A percentile compares a stretch with the other conserved stretches of the same genome.
Conservation (phyloP, 1,140 invertebrate genomes). For the Caenorhabditis tropicalis region DNA sequence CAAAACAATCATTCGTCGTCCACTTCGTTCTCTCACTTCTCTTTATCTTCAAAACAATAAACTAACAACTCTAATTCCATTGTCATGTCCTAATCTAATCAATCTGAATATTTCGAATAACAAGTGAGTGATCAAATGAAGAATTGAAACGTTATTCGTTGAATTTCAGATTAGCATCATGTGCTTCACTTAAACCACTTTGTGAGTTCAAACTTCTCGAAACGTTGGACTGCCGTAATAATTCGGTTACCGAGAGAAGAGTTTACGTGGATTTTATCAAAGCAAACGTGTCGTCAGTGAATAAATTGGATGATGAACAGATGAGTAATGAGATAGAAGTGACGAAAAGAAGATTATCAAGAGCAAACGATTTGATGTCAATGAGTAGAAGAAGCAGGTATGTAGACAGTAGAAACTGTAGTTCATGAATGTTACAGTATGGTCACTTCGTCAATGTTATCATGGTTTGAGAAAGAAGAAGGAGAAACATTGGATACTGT, state of each 20-base stretch:
- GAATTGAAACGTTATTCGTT: not conserved
- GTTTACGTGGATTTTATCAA: constrained; percentile 23
- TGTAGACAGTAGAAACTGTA: too few relatives aligned
- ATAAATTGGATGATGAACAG: not conserved
- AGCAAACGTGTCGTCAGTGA: not conserved
- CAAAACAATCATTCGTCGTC: constrained; percentile 11
- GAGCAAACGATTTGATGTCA: constrained; percentile 4
- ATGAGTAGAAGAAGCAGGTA: constrained; percentile 34
- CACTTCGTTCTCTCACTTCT: not conserved
- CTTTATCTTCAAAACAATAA: constrained; percentile 23
- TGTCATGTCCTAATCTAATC: not conserved
- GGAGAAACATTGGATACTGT: not conserved
- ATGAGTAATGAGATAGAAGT: constrained; percentile 22
- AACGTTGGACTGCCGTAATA: not conserved
- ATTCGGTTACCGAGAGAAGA: not conserved
- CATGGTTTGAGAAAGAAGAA: constrained; percentile 21
- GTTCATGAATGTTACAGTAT: not conserved
- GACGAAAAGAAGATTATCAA: not conserved
- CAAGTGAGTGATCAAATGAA: not conserved
- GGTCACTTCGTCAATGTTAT: constrained; percentile 8
- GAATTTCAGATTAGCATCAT: not conserved
- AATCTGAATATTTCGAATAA: not conserved
- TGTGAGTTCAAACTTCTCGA: constrained; percentile 1
- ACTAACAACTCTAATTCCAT: constrained; percentile 1
- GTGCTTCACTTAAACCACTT: constrained; percentile 23